Evolutionary conservation across 2,888 invertebrate species (phyloP).

Genomic region (Drosophila diplacantha): DNA sequence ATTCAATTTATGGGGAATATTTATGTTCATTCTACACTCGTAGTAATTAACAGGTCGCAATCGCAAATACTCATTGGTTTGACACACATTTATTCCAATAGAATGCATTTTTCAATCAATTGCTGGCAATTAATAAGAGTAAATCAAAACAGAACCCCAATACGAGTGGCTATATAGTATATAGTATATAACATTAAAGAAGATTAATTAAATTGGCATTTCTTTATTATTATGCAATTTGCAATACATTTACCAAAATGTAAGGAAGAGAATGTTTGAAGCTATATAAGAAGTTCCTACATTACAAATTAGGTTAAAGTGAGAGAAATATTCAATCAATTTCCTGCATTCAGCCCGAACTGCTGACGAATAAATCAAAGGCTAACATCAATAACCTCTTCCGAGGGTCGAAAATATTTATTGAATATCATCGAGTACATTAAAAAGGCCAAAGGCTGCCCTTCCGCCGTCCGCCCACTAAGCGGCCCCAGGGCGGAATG

Average conservation of each 20-base stretch:
- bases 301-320: not conserved
- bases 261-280: not conserved
- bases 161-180: not conserved
- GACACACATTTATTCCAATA: slow-evolving; percentile 1
- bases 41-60: slow-evolving; percentile 12
- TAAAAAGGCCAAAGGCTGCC: slow-evolving; percentile 38
- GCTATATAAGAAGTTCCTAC: not conserved
- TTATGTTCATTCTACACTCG: slow-evolving; percentile 16
- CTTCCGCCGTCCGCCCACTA: slow-evolving; percentile 6
- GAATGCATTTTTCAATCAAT: not conserved
- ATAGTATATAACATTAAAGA: not conserved
- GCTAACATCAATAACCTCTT: slow-evolving; percentile 25
- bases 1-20: slow-evolving; percentile 30
- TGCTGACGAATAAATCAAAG: slow-evolving; percentile 27
- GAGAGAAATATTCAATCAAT: slow-evolving; percentile 8
- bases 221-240: not conserved
- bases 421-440: slow-evolving; percentile 64
- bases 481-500: slow-evolving; percentile 3
- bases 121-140: slow-evolving; percentile 2
- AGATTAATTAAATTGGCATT: slow-evolving; percentile 42
- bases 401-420: slow-evolving; percentile 41
- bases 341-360: not conserved
- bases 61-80: slow-evolving; percentile 1
- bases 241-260: not conserved
- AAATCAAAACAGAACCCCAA: not conserved